Evolutionary conservation across 2,113 vertebrate genomes (phyloP).

Genomic region (Cottus gobio): DNA sequence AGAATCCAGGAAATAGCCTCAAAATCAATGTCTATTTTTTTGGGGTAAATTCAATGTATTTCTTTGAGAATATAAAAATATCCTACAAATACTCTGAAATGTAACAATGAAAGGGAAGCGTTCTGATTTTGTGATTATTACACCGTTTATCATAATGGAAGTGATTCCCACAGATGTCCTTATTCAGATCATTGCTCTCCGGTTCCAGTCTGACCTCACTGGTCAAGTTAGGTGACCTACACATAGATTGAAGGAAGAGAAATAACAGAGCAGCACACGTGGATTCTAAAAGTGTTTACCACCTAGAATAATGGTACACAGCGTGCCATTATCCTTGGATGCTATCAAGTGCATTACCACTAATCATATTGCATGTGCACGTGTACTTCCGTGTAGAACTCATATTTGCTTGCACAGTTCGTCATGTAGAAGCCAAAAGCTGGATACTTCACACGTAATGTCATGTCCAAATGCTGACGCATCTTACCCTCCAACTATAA

Average conservation of each 20-base stretch:
- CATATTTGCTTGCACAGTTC: neutral
- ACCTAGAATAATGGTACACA: neutral
- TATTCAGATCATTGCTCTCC: conserved; percentile 29
- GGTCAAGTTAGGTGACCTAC: conserved; percentile 51
- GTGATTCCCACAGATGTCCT: conserved; percentile 57
- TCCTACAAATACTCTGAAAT: neutral
- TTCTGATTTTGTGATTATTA: conserved; percentile 30
- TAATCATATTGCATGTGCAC: neutral
- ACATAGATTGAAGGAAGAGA: neutral
- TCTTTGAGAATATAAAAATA: neutral
- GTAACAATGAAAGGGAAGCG: neutral
- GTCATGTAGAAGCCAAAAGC: neutral
- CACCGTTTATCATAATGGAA: conserved; percentile 70
- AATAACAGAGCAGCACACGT: neutral
- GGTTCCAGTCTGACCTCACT: conserved; percentile 48
- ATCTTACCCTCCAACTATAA: conserved; percentile 62
- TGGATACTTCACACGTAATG: neutral
- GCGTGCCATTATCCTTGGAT: too few species aligned
- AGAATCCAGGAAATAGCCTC: conserved; percentile 1
- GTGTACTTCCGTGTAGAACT: neutral
- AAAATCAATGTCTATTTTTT: neutral
- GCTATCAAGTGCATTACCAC: neutral
- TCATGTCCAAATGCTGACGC: neutral
- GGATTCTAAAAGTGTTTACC: neutral
- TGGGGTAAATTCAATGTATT: neutral